Percentiles rank a stretch among this genome's conserved stretches.
Evolutionary conservation across 2,113 vertebrate genomes (phyloP).

Genomic region (Neogale vison): DNA sequence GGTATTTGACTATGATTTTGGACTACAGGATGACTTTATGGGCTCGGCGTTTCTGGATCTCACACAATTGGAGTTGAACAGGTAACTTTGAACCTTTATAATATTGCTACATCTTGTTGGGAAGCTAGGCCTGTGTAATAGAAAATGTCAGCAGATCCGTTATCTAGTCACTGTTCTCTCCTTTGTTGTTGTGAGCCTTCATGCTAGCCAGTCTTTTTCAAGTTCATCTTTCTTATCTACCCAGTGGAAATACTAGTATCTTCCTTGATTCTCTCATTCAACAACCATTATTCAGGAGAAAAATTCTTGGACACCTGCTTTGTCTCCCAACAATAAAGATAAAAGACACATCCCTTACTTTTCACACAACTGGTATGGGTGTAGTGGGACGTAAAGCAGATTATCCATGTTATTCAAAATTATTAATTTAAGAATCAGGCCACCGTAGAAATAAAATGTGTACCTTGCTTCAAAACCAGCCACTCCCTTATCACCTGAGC

Average conservation of each 20-base stretch:
- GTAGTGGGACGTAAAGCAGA: not conserved
- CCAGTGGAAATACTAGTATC: not conserved
- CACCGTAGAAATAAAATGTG: not conserved
- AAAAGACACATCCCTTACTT: not conserved
- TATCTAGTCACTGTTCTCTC: not conserved
- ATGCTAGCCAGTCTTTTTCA: not conserved
- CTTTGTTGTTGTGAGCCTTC: not conserved
- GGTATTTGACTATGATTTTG: conserved; percentile 99
- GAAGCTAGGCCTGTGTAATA: not conserved
- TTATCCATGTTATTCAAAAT: not conserved
- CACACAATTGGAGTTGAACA: conserved; percentile 93
- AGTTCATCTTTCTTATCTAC: not conserved
- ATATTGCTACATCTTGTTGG: not conserved
- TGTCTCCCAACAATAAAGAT: not conserved
- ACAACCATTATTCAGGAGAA: not conserved
- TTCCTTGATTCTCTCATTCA: not conserved
- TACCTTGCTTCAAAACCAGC: not conserved
- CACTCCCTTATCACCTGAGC: not conserved
- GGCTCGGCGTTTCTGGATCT: conserved; percentile 95
- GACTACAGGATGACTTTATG: conserved; percentile 99
- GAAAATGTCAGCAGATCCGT: not conserved
- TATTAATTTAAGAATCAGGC: not conserved
- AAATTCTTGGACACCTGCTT: not conserved
- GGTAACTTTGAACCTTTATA: conserved; percentile 81
- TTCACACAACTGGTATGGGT: not conserved